These are phyloP conservation scores for Nysson spinosus DNA, from an alignment of 2,888 invertebrate species.

Conservation along the genomic window DNA sequence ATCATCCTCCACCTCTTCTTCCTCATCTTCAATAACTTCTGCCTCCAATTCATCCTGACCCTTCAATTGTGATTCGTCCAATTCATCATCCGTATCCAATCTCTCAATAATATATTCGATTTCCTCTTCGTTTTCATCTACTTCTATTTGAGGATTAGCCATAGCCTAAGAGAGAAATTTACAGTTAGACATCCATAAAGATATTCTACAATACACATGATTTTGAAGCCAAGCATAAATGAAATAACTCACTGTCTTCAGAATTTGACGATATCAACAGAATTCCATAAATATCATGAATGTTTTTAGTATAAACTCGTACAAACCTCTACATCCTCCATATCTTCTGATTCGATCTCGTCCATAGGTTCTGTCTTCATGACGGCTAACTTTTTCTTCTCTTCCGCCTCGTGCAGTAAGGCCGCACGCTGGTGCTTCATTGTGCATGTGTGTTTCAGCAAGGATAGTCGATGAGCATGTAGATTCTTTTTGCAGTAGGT, in stretches of 20 bases:
- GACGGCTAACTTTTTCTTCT: slow-evolving; percentile 39
- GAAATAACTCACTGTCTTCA: too few species aligned
- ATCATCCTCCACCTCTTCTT: slow-evolving; percentile 27
- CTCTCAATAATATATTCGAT: slow-evolving; percentile 70
- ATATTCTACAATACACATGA: too few species aligned
- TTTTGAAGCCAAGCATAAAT: too few species aligned
- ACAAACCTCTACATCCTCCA: slow-evolving; percentile 48
- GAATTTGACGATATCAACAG: too few species aligned
- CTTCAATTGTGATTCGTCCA: slow-evolving; percentile 20
- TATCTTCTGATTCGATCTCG: slow-evolving; percentile 41
- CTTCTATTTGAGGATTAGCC: slow-evolving; percentile 30
- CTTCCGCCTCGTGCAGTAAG: slow-evolving; percentile 57
- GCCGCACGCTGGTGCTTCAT: slow-evolving; percentile 80
- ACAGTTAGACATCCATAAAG: neutral
- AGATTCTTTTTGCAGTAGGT: slow-evolving; percentile 80
- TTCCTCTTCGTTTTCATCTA: slow-evolving; percentile 65
- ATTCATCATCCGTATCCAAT: slow-evolving; percentile 56
- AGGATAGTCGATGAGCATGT: slow-evolving; percentile 81
- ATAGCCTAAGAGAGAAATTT: slow-evolving; percentile 17
- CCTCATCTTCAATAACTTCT: slow-evolving; percentile 15
- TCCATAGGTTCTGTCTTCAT: slow-evolving; percentile 23
- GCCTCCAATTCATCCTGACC: too few species aligned
- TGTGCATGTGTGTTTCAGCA: slow-evolving; percentile 81
- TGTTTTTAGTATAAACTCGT: too few species aligned
- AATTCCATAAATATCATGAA: too few species aligned